phyloP scores from a whole-genome alignment of 2,797 vertebrate species.

The Enteromius treurensis region DNA sequence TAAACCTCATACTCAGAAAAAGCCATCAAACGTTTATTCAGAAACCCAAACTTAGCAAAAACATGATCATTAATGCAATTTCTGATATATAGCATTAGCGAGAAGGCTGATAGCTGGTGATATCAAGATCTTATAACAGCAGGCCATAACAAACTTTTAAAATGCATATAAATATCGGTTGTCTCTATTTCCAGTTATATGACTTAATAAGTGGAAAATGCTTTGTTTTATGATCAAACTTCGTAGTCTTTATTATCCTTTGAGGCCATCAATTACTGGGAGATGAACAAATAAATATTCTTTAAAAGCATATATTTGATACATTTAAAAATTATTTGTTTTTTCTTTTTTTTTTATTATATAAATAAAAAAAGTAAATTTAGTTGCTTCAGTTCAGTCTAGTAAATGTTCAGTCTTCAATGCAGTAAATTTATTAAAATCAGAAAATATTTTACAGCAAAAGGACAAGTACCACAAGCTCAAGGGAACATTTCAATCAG shows the following conservation, averaged over 20 bases:
- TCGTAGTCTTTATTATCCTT: too few relatives aligned
- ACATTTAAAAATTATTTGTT: background rate
- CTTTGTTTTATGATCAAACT: background rate
- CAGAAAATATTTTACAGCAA: background rate
- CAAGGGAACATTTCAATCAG: background rate
- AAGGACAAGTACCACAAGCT: background rate
- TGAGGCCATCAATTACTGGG: background rate
- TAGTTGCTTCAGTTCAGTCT: background rate
- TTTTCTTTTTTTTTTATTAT: background rate
- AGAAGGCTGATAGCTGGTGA: background rate
- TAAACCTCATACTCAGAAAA: too few relatives aligned
- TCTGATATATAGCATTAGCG: background rate
- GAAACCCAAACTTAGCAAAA: background rate
- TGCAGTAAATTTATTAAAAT: background rate
- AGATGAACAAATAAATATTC: background rate
- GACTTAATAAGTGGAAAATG: background rate
- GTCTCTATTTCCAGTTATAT: background rate
- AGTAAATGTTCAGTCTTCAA: background rate
- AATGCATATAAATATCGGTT: background rate
- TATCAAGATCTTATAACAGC: background rate
- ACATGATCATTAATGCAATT: background rate
- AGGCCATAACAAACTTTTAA: background rate
- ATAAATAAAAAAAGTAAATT: background rate
- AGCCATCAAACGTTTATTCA: background rate
- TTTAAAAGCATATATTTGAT: background rate